Evolutionary conservation across 2,113 vertebrate species (phyloP), one percentile per base, ranked within the genome.

Genomic region (Sapajus apella): DNA sequence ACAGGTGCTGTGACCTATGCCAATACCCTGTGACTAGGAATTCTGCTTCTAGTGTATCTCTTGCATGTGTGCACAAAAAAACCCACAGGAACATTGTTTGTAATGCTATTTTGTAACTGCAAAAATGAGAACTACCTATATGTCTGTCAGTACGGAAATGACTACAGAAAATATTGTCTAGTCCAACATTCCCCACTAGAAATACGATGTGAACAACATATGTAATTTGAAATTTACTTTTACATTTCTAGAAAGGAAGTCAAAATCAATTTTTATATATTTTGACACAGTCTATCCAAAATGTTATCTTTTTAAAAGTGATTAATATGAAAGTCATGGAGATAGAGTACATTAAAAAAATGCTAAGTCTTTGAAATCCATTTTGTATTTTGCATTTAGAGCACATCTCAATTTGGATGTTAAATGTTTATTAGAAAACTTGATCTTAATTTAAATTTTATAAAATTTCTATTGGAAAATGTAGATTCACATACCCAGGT

Each of bases 371-470:
- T 83, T 86, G 76, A 40, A 84, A 92, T 93, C 17, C 73, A 18
- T 90, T 77, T 56, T 37, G 6, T 92, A 87, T 83, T 96, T 91
- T 87, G 6, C 11, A 56, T 35, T 94, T 95, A 73, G 8, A 93
- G 50, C 6, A 87, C 43, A 64, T 95, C 68, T 91, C 47, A 68
- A 20, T 90, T 88, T 47, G 6, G 45, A 30, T 94, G 45, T 52
- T 85, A 86, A 84, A n/a, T 86, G 84, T 87, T 95, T 37, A 73
- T 84, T 25, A 55, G 50, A 95, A 95, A 52, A 77, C 43, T 95
- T 96, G n/a, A 66, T 96, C 45, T 82, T 27, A 86, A 91, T 95
- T 88, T 95, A 87, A 75, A 43, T 87, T 96, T 91, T 6, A 95
- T 83, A 45, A 91, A 75, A 79, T 84, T 45, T 86, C 16, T 72